Evolutionary conservation across 1,140 invertebrate species (phyloP), one percentile per base, ranked within the genome.

Genomic region (Eufriesea mexicana): DNA sequence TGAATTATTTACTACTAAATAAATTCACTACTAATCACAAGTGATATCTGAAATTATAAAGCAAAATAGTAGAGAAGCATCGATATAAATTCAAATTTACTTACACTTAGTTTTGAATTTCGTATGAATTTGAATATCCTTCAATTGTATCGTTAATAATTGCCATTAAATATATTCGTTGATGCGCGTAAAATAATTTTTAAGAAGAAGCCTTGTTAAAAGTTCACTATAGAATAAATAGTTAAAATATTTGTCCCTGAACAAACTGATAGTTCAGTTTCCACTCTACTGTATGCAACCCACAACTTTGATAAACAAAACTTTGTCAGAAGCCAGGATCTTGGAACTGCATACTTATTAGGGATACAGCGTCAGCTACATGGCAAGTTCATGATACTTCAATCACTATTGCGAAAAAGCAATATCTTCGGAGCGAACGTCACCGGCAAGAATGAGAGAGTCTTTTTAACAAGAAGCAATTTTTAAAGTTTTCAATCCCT

Each of bases 271-370:
- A 28, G 7, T 14, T 1, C n/a, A 28, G 25, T 51, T 57, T 55
- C 51, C 71, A 55, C 20, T 23, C 8, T 4, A 0, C 35, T 16
- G 20, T 14, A 42, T 42, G 51, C 4, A 14, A n/a, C 23, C 28
- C 20, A 28, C 45, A 75, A 75, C 73, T 75, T 75, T 62, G 73
- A 47, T 62, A 62, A 64, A 75, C 73, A 49, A 28, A 75, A 75
- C 25, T 75, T 62, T n/a, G 45, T 20, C 25, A 49, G 57, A 28
- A 25, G 28, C 45, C 59, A 23, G 73, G 45, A 75, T 62, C 45
- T n/a, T 51, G 45, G 73, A 59, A 62, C 62, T 51, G 73, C 73
- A 75, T 75, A 75, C 35, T 75, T 75, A 75, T 75, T 62, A 75
- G 45, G 59, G 18, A 23, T 14, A n/a, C 54, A 7, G 28, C 25